Evolutionary conservation across 2,113 vertebrate genomes (phyloP).

Genomic region (Ptilonorhynchus violaceus): DNA sequence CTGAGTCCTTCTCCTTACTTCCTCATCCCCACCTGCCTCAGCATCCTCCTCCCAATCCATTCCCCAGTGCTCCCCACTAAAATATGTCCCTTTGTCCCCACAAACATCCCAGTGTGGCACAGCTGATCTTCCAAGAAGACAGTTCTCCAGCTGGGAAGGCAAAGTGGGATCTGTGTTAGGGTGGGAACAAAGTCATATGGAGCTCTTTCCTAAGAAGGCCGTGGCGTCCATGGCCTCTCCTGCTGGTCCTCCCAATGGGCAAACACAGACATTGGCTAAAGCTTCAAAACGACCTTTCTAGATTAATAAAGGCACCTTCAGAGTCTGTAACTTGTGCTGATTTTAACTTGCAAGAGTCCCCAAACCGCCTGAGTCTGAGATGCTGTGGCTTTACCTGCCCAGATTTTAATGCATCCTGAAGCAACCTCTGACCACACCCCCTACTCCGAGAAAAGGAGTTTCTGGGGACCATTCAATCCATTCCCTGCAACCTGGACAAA

Average conservation of each 20-base stretch:
- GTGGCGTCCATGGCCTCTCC: not conserved
- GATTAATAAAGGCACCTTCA: not conserved
- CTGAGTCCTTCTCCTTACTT: not conserved
- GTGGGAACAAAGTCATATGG: not conserved
- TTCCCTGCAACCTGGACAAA: not conserved
- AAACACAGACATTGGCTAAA: not conserved
- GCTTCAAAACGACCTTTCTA: not conserved
- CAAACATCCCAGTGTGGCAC: not conserved
- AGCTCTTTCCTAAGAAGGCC: not conserved
- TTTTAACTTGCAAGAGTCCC: not conserved
- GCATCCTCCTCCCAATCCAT: not conserved
- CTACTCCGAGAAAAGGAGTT: not conserved
- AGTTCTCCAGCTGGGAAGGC: not conserved
- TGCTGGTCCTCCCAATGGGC: not conserved
- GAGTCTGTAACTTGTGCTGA: not conserved
- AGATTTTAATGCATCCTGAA: not conserved
- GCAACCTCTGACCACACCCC: not conserved
- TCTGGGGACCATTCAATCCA: not conserved
- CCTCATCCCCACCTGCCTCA: not conserved
- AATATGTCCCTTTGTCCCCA: not conserved
- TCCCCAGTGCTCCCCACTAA: not conserved
- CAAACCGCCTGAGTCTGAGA: not conserved
- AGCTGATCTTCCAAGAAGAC: not conserved
- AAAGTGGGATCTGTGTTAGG: not conserved
- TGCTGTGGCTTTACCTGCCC: not conserved